These are phyloP conservation scores for Acleris emargana DNA, from an alignment of 2,888 invertebrate species.

Conservation along the genomic window DNA sequence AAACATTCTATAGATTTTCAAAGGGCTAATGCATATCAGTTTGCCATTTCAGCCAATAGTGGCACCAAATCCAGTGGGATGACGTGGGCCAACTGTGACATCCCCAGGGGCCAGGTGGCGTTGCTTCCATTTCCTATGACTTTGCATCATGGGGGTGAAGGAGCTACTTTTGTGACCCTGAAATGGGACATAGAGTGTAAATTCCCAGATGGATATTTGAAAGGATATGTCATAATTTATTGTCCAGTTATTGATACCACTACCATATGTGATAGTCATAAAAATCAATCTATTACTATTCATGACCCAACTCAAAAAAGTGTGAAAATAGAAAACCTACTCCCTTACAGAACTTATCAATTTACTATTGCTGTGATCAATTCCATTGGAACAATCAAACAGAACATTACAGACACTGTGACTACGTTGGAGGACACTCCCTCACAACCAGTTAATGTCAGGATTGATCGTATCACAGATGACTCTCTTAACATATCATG, in stretches of 20 bases:
- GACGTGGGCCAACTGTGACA: conserved; percentile 91
- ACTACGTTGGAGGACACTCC: conserved; percentile 89
- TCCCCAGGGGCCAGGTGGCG: conserved; percentile 71
- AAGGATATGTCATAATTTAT: conserved; percentile 90
- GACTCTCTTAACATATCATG: conserved; percentile 86
- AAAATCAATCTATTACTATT: conserved; percentile 65
- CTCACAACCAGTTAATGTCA: conserved; percentile 83
- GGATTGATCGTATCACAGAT: conserved; percentile 84
- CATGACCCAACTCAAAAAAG: conserved; percentile 75
- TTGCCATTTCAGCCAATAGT: conserved; percentile 92
- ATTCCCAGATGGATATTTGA: conserved; percentile 87
- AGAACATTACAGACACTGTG: conserved; percentile 83
- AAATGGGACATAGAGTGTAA: conserved; percentile 91
- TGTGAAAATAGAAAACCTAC: conserved; percentile 85
- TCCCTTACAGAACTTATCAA: conserved; percentile 90
- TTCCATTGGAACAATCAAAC: conserved; percentile 64
- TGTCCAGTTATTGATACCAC: conserved; percentile 85
- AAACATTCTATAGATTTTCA: conserved; percentile 84
- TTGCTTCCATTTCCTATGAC: conserved; percentile 83
- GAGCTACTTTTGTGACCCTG: conserved; percentile 76
- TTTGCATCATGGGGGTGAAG: conserved; percentile 63
- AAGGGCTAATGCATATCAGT: conserved; percentile 85
- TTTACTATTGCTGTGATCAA: conserved; percentile 86
- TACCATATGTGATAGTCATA: conserved; percentile 78
- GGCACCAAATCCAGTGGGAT: conserved; percentile 89